Percentiles rank a stretch among this genome's conserved stretches.
These are phyloP conservation scores for Trachops cirrhosus DNA, from an alignment of 2,797 vertebrate species.

Conservation along the genomic window DNA sequence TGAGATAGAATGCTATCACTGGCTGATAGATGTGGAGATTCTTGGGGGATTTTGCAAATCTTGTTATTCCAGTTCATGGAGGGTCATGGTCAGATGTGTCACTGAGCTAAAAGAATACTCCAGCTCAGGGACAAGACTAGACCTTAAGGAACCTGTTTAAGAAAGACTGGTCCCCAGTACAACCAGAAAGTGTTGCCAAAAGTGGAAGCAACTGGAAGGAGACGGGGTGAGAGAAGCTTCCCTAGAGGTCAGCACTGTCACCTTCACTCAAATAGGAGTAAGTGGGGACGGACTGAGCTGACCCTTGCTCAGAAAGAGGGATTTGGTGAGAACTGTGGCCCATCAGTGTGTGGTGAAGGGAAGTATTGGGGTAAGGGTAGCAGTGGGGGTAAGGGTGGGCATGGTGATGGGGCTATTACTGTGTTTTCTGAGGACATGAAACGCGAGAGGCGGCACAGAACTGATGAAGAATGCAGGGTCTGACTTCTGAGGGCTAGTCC, in stretches of 20 bases:
- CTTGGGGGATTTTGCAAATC: neutral
- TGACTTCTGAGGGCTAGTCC: neutral
- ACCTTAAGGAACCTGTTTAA: neutral
- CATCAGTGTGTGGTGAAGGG: neutral
- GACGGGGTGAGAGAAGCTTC: neutral
- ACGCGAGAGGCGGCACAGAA: neutral
- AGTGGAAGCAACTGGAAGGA: neutral
- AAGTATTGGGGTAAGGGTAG: neutral
- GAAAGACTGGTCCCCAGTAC: neutral
- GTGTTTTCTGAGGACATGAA: neutral
- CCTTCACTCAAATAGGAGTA: neutral
- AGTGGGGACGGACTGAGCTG: neutral
- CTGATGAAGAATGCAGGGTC: neutral
- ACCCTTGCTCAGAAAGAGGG: neutral
- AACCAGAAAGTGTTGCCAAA: neutral
- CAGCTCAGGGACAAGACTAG: neutral
- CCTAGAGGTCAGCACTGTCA: neutral
- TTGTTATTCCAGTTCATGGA: neutral
- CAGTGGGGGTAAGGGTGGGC: no score
- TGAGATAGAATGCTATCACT: neutral
- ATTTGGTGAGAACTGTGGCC: neutral
- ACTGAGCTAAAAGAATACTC: neutral
- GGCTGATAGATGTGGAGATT: neutral
- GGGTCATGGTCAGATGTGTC: neutral
- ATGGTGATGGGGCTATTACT: accelerated